Evolutionary conservation across 2,888 invertebrate genomes (phyloP), one percentile per base, ranked within the genome.

Genomic region (Apeira syringaria): DNA sequence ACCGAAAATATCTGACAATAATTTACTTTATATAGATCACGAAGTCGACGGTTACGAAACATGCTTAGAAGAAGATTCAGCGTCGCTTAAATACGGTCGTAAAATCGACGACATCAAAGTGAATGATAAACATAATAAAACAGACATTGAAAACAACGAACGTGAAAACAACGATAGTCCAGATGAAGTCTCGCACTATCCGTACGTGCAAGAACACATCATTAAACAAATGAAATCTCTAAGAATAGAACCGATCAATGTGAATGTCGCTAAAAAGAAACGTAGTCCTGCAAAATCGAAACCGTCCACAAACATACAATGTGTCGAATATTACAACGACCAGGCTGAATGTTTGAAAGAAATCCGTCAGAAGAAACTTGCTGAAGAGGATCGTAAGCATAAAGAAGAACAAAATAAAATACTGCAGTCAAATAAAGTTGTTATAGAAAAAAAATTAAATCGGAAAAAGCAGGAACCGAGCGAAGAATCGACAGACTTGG

Each of bases 311-410:
- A 70, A 57, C 31, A 66, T 73, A 50, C 68, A 75, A 58, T 85
- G 83, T 53, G 83, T 91, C 17, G 93, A 93, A 68, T 93, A 92
- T 56, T 93, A 92, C 70, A 93, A 93, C 69, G 93, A 92, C 53
- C 92, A 92, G 69, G 92, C 91, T 34, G 92, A 92, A 55, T 92
- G 92, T 55, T 73, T 92, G 31, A 91, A 92, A 64, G 91, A 91
- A 53, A 87, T 86, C 52, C 66, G 80, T 17, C 70, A 76, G 46
- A 81, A 72, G 49, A 85, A 76, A 42, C 52, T 81, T 1, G 83
- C 83, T 54, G 80, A 88, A 56, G 79, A 91, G 51, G 74, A 77
- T 6, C 68, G 64, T 8, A 82, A 80, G 47, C 65, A 79, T 24
- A 85, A 84, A 54, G 73, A 81, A 26, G 81, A 80, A 38, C 73